Evolutionary conservation across 2,888 invertebrate genomes (phyloP), one percentile per base, ranked within the genome.

Genomic region (Oxystoma pomonae): DNA sequence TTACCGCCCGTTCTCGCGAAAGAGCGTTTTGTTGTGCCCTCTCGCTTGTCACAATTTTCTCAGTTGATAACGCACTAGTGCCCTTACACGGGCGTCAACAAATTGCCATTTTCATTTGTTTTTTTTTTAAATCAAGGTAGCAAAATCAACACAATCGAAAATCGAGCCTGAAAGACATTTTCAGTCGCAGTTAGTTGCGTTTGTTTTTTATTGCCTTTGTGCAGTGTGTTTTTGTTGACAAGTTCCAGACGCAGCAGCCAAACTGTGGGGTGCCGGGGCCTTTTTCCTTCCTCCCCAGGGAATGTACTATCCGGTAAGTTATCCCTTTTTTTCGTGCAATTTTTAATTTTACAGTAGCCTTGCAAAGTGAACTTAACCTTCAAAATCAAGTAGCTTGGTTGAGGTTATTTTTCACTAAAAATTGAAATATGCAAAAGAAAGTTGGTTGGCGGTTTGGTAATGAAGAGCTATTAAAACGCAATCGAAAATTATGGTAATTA

Each of bases 241-340:
- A 72, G 72, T 70, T 67, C 63, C 58, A 64, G 69, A 72, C 89
- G 5, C 3, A 88, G 88, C 91, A 89, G 89, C 89, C 94, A 94
- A 94, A 89, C 94, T 94, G 94, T 94, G 94, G 94, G 93, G 94
- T 86, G 91, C 93, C 85, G 93, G 93, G 87, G 92, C 93, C 84
- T 94, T 91, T 87, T 93, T 94, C 86, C 90, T 94, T 89, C 92
- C 93, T 89, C 92, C 92, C 85, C 94, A 93, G 90, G 94, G 94
- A 89, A 92, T 94, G 90, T 94, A 93, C 86, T 94, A 94, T 88
- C 94, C 93, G 90, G 93, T 94, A 87, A 92, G 92, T 90, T 55
- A 52, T 56, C 35, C 35, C 35, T 3, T 35, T 35, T 7, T 35
- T 35, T 7, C 12, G 49, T n/a, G 9, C 22, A 49, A 49, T 18